These are phyloP conservation scores for Lepidurus apus DNA, from an alignment of 1,140 invertebrate species.

Conservation along the genomic window DNA sequence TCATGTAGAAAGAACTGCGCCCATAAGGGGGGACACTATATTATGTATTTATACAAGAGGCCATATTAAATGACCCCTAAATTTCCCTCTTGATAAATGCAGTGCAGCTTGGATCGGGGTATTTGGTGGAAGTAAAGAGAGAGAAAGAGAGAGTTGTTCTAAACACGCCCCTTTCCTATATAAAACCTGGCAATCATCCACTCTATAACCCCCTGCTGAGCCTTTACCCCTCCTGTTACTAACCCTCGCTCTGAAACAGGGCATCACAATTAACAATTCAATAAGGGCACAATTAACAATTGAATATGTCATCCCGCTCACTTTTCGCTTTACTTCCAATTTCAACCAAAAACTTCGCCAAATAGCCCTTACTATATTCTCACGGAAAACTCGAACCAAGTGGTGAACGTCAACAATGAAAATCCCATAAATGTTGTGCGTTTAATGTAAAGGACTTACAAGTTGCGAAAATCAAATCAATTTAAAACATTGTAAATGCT, in stretches of 20 bases:
- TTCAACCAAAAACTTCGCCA: not conserved
- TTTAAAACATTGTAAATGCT: no score
- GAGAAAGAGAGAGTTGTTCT: not conserved
- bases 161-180: slow-evolving; percentile 1
- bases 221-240: slow-evolving; percentile 13
- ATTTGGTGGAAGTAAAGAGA: not conserved
- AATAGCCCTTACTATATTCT: not conserved
- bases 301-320: slow-evolving; percentile 7
- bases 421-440: no score
- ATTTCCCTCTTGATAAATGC: slow-evolving; percentile 16
- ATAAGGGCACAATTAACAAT: slow-evolving; percentile 20
- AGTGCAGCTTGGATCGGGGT: not conserved
- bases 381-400: not conserved
- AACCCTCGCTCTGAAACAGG: slow-evolving; percentile 18
- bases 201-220: slow-evolving; percentile 20
- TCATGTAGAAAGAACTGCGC: slow-evolving; percentile 6
- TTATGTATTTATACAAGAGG: slow-evolving; percentile 19
- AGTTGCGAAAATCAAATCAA: no score
- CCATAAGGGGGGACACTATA: slow-evolving; percentile 21
- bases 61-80: slow-evolving; percentile 16
- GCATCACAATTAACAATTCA: slow-evolving; percentile 11
- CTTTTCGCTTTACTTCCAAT: slow-evolving; percentile 1
- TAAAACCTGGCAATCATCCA: slow-evolving; percentile 10
- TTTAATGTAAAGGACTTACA: no score
- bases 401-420: no score